Base-by-base conservation (phyloP, 2,797 vertebrate genomes). In the Mallotus villosus region DNA sequence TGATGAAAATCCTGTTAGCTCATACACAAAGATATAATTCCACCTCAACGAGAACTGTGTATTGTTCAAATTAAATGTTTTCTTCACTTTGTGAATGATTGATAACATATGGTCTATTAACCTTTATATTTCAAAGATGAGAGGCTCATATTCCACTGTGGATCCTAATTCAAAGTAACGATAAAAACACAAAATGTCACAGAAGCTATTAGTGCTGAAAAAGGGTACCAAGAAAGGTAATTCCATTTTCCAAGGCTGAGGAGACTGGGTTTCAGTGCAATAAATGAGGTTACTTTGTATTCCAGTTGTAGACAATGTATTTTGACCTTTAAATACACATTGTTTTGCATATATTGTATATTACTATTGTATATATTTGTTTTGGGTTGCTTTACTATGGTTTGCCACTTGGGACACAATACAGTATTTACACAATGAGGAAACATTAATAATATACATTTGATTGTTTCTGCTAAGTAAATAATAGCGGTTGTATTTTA, bases 21-120 rank as follows among this genome's bases (percentile, higher is more conserved):
- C 19, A 12, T 19, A n/a, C 21, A 24, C 21, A n/a, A 17, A 53
- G 4, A 17, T 53, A 17, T 17, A 17, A 53, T 19, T 19, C 19
- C 2, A n/a, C 3, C 19, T 53, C 51, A 53, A 17, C 0, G 6
- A 2, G 17, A 53, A n/a, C 51, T n/a, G 3, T 53, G 51, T 17
- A 53, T 17, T 17, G n/a, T 53, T 53, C 17, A n/a, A 53, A 53
- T 67, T 77, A 62, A 32, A 9, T 63, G 80, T 84, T 70, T 53
- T 41, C 24, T n/a, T 72, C 76, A 80, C 78, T 70, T 79, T 12
- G 2, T 58, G 63, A 73, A 64, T 71, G 24, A 89, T 89, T 41
- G 9, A 41, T 87, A 81, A 85, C 84, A 87, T 88, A 85, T 87
- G 88, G 77, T 86, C 80, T 78, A 84, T 89, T 89, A 88, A 90